Evolutionary conservation across 2,797 vertebrate species (phyloP).

Genomic region (Mus minutoides): DNA sequence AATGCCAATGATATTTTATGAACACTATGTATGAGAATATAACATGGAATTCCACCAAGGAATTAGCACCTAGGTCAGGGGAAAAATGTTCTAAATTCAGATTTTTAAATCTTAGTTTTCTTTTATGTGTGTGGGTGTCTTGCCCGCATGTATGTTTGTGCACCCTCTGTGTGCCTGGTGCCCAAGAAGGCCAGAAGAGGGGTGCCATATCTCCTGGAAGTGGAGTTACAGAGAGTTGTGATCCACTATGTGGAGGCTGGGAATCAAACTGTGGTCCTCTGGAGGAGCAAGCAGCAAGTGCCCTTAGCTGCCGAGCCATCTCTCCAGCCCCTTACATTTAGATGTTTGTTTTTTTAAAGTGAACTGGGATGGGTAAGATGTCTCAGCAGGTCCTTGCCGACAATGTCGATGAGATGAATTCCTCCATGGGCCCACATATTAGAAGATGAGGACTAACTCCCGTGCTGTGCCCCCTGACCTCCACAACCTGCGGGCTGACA

Average conservation of each 20-base stretch:
- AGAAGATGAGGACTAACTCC: neutral
- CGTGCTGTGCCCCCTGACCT: neutral
- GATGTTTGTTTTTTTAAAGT: neutral
- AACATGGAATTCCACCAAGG: constrained; percentile 11
- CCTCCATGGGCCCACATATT: too few species aligned
- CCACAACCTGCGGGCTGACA: neutral
- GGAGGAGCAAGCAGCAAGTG: neutral
- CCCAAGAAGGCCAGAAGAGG: neutral
- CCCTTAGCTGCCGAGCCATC: neutral
- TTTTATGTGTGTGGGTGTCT: neutral
- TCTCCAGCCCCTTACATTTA: neutral
- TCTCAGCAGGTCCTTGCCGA: neutral
- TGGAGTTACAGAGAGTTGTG: neutral
- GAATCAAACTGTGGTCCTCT: neutral
- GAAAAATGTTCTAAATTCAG: neutral
- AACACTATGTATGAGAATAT: neutral
- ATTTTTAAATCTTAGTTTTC: neutral
- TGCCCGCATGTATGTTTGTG: neutral
- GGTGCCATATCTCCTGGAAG: neutral
- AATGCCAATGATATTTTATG: neutral
- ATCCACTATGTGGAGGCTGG: too few species aligned
- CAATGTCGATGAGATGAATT: neutral
- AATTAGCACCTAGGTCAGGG: neutral
- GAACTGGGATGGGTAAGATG: neutral
- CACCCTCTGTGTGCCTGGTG: neutral